Percentiles rank a stretch among this genome's conserved stretches.
Evolutionary conservation across 37 sponge, comb jelly and placozoan species (phyloP).

Genomic region (Oopsacas minuta): DNA sequence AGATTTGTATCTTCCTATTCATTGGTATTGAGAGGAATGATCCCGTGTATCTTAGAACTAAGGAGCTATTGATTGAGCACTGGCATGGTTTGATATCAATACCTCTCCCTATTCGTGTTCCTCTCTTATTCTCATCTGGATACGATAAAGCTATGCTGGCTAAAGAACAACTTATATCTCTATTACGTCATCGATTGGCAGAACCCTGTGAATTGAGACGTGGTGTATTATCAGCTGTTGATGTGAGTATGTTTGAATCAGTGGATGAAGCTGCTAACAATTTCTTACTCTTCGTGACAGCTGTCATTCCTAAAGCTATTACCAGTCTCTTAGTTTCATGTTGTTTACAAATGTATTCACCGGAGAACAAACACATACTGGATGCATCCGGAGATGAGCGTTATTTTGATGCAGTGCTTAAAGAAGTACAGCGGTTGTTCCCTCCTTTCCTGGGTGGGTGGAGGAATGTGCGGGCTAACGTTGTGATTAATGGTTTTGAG

Average conservation of each 20-base stretch:
- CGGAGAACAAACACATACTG: constrained; percentile 5
- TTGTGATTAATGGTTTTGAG: constrained; percentile 40
- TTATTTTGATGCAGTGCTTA: constrained; percentile 28
- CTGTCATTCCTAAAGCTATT: constrained; percentile 77
- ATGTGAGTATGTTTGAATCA: constrained; percentile 2
- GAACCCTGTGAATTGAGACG: not conserved
- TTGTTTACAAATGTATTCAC: constrained; percentile 43
- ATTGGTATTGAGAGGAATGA: constrained; percentile 28
- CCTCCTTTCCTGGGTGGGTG: constrained; percentile 76
- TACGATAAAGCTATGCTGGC: constrained; percentile 53
- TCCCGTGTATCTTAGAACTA: constrained; percentile 28
- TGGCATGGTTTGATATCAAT: constrained; percentile 76
- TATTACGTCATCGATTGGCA: not conserved
- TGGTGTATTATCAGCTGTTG: not conserved
- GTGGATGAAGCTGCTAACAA: constrained; percentile 31
- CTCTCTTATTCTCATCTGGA: constrained; percentile 42
- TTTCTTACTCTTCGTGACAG: constrained; percentile 65
- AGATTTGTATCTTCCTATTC: constrained; percentile 48
- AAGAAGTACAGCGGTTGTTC: constrained; percentile 65
- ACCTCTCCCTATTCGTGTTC: constrained; percentile 47
- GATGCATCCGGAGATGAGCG: constrained; percentile 21
- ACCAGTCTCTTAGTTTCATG: constrained; percentile 63
- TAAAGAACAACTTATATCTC: constrained; percentile 18
- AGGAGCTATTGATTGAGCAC: constrained; percentile 54
- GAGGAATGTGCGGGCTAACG: not conserved